Evolutionary conservation across 2,113 vertebrate genomes (phyloP).

Genomic region (Okapia johnstoni): DNA sequence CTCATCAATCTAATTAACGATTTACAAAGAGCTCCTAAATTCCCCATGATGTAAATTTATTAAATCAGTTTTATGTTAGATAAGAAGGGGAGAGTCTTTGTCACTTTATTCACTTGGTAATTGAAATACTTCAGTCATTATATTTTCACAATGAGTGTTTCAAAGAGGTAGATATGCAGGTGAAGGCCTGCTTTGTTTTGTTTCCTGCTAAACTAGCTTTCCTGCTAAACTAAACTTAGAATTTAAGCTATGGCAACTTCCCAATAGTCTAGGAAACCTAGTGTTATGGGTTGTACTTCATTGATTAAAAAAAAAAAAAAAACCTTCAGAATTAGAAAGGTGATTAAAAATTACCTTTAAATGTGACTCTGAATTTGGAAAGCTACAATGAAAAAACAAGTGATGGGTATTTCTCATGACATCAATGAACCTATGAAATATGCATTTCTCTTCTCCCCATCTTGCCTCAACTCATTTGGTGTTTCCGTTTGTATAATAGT

Average conservation of each 20-base stretch:
- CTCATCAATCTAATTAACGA: background rate
- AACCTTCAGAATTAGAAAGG: background rate
- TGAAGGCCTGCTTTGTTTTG: background rate
- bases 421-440: constrained; percentile 71
- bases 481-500: constrained; percentile 81
- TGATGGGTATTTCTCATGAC: constrained; percentile 71
- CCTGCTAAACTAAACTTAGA: background rate
- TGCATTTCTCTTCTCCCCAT: constrained; percentile 65
- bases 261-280: background rate
- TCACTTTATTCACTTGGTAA: background rate
- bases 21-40: background rate
- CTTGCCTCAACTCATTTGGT: constrained; percentile 71
- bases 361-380: constrained; percentile 38
- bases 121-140: background rate
- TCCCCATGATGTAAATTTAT: background rate
- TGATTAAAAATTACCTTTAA: constrained; percentile 34
- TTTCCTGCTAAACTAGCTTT: background rate
- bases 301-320: background rate
- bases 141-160: background rate
- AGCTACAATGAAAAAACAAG: constrained; percentile 20
- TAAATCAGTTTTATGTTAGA: background rate
- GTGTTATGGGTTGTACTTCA: background rate
- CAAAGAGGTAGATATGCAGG: background rate
- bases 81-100: background rate
- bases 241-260: background rate